These are phyloP conservation scores for Pseudochromis fuscus DNA, from an alignment of 2,797 vertebrate species.

Conservation along the genomic window DNA sequence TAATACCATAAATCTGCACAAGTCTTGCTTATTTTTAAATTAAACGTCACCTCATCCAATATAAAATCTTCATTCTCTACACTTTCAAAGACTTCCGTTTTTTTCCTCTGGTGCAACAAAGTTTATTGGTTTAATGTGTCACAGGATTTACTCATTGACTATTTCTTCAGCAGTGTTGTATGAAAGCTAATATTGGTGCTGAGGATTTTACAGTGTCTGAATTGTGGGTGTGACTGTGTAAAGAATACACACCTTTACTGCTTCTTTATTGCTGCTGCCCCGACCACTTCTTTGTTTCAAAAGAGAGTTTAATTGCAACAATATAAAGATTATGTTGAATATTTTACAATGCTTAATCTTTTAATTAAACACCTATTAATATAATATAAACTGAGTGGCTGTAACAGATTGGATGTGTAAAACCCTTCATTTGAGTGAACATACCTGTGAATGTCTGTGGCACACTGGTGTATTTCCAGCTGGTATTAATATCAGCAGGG, in stretches of 20 bases:
- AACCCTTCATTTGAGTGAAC: neutral
- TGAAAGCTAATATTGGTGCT: neutral
- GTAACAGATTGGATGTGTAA: no score
- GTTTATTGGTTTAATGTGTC: neutral
- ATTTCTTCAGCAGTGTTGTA: neutral
- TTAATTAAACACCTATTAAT: no score
- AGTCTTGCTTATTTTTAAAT: no score
- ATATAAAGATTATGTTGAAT: neutral
- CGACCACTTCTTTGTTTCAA: neutral
- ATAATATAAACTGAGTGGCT: no score
- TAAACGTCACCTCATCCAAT: no score
- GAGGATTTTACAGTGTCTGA: neutral
- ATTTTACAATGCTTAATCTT: no score
- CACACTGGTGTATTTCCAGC: neutral
- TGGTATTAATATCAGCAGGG: neutral
- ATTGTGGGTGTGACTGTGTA: constrained; percentile 22
- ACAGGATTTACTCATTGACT: neutral
- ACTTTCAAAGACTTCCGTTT: no score
- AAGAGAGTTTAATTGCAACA: neutral
- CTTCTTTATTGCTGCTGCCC: constrained; percentile 8
- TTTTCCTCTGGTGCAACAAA: neutral
- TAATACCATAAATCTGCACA: neutral
- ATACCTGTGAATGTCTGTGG: neutral
- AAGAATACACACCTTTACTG: constrained; percentile 29
- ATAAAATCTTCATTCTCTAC: neutral